A percentile compares a stretch with the other conserved stretches of the same genome.
Evolutionary conservation across 2,797 vertebrate species (phyloP).

Genomic region (Fistularia commersonii): DNA sequence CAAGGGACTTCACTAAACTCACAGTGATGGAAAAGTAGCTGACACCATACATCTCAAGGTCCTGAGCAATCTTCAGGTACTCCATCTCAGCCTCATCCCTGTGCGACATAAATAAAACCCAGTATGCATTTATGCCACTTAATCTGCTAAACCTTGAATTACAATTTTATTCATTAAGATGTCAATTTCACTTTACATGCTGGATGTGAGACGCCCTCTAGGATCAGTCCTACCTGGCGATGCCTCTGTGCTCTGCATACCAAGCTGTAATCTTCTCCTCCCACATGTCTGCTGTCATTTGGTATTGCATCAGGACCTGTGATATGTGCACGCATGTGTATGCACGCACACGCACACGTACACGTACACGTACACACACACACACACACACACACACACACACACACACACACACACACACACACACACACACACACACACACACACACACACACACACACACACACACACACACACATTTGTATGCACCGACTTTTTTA

Average conservation of each 20-base stretch:
- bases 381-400: background rate
- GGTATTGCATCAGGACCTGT: slow-evolving; percentile 82
- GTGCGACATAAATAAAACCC: background rate
- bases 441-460: background rate
- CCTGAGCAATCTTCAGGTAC: slow-evolving; percentile 91
- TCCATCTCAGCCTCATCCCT: slow-evolving; percentile 95
- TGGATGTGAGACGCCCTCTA: slow-evolving; percentile 6
- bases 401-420: background rate
- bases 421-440: background rate
- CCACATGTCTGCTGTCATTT: slow-evolving; percentile 97
- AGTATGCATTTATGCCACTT: background rate
- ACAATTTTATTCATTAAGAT: slow-evolving; percentile 1
- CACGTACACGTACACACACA: background rate
- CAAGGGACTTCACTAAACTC: slow-evolving; percentile 53
- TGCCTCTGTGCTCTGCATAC: slow-evolving; percentile 92
- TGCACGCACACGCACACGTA: background rate
- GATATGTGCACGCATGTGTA: too few relatives aligned
- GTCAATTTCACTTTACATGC: background rate
- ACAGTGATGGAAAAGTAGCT: slow-evolving; percentile 91
- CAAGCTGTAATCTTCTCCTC: slow-evolving; percentile 94
- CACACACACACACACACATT: background rate
- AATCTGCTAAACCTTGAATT: background rate
- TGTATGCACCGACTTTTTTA: background rate
- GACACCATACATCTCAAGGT: slow-evolving; percentile 92
- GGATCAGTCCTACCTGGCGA: slow-evolving; percentile 79